Evolutionary conservation across 2,888 invertebrate species (phyloP).

Genomic region (Eilema caniola): DNA sequence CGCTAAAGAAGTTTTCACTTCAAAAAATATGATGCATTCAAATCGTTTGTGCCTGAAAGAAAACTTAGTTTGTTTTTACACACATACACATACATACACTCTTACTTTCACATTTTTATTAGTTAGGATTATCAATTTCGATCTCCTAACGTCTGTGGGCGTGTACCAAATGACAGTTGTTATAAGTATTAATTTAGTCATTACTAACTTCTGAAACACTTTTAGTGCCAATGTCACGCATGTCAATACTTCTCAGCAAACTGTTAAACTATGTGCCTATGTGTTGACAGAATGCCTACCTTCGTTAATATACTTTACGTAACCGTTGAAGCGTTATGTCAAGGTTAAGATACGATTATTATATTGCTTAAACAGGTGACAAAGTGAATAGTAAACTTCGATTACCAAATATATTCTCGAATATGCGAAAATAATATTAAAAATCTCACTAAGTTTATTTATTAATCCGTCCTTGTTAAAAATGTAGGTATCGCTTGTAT

Average conservation of each 20-base stretch:
- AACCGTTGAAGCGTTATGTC: slow-evolving; percentile 39
- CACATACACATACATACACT: no score
- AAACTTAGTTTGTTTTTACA: no score
- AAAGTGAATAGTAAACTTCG: slow-evolving; percentile 2
- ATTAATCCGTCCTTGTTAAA: no score
- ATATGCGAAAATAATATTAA: slow-evolving; percentile 7
- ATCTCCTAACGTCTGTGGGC: neutral
- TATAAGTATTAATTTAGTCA: neutral
- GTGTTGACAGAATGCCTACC: slow-evolving; percentile 30
- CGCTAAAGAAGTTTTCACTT: no score
- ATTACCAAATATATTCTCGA: slow-evolving; percentile 6
- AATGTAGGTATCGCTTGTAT: no score
- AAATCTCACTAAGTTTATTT: neutral
- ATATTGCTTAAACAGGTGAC: slow-evolving; percentile 29
- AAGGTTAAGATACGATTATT: slow-evolving; percentile 33
- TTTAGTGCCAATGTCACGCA: slow-evolving; percentile 6
- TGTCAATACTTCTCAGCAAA: neutral
- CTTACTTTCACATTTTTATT: neutral
- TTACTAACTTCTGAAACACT: neutral
- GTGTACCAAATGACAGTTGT: neutral
- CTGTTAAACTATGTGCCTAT: slow-evolving; percentile 23
- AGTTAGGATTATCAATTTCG: neutral
- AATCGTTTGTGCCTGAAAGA: no score
- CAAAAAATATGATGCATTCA: no score
- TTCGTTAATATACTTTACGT: slow-evolving; percentile 41